A percentile compares a stretch with the other conserved stretches of the same genome.
phyloP scores from a whole-genome alignment of 92 coral and sea anemone genomes.

The Anthopleura xanthogrammica region DNA sequence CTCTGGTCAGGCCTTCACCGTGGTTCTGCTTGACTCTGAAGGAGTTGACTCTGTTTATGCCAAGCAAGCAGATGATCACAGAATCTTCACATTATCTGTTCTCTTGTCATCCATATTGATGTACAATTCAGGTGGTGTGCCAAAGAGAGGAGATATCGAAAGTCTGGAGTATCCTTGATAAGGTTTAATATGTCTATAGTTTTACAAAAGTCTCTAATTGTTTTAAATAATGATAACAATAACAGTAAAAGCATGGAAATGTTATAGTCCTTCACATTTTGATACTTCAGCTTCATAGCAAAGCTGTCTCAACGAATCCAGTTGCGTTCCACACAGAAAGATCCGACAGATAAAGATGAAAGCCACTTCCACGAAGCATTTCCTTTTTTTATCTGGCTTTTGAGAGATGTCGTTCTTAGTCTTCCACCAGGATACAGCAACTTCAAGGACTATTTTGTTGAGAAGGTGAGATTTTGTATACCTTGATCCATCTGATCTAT shows the following conservation, averaged over 20 bases:
- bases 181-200: too few species aligned
- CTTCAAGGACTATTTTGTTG: constrained; percentile 34
- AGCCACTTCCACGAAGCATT: constrained; percentile 32
- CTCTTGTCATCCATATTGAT: constrained; percentile 71
- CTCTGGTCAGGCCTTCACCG: constrained; percentile 62
- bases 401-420: constrained; percentile 57
- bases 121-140: constrained; percentile 72
- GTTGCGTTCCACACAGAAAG: constrained; percentile 17
- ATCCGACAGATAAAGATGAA: constrained; percentile 2
- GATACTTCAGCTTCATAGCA: constrained; percentile 40
- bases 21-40: constrained; percentile 82
- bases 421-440: constrained; percentile 38
- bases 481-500: not conserved
- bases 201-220: too few species aligned
- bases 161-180: constrained; percentile 69
- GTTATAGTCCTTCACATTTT: not conserved
- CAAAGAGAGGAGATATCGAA: constrained; percentile 51
- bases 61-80: constrained; percentile 54
- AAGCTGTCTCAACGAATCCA: constrained; percentile 63
- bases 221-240: too few species aligned
- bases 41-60: constrained; percentile 59
- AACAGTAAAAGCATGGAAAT: not conserved
- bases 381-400: constrained; percentile 69
- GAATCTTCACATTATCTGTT: constrained; percentile 66
- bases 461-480: constrained; percentile 16